phyloP scores from a whole-genome alignment of 2,113 vertebrate species.

The Alaudala cheleensis region DNA sequence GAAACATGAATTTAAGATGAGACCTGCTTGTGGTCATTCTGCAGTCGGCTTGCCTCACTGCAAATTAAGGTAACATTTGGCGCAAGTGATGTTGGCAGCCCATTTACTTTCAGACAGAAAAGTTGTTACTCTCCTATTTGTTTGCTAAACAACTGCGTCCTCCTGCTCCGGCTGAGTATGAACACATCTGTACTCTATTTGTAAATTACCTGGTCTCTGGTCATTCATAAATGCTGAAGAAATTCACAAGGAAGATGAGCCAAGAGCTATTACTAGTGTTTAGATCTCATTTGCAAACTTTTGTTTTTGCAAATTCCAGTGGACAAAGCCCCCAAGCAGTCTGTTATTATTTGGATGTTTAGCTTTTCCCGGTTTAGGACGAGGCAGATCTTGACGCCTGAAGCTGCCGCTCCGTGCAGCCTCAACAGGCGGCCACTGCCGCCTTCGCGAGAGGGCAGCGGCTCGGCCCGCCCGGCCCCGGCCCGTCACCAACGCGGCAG shows the following conservation, averaged over 20 bases:
- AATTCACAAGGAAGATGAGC: not conserved
- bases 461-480: not conserved
- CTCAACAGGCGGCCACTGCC: not conserved
- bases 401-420: too few relatives aligned
- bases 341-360: not conserved
- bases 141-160: not conserved
- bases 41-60: not conserved
- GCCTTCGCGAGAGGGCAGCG: not conserved
- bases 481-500: not conserved
- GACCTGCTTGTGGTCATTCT: not conserved
- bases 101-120: not conserved
- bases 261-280: rapidly evolving
- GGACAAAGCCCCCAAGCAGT: not conserved
- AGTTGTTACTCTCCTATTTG: not conserved
- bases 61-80: not conserved
- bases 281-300: not conserved
- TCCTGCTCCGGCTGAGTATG: not conserved
- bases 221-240: not conserved
- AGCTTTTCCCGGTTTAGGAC: not conserved
- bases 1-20: not conserved
- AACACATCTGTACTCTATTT: rapidly evolving
- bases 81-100: not conserved
- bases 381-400: rapidly evolving
- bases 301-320: rapidly evolving
- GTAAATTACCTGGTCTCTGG: not conserved